These are phyloP conservation scores for Gandaritis pyraliata DNA, from an alignment of 2,888 invertebrate genomes.

Conservation along the genomic window DNA sequence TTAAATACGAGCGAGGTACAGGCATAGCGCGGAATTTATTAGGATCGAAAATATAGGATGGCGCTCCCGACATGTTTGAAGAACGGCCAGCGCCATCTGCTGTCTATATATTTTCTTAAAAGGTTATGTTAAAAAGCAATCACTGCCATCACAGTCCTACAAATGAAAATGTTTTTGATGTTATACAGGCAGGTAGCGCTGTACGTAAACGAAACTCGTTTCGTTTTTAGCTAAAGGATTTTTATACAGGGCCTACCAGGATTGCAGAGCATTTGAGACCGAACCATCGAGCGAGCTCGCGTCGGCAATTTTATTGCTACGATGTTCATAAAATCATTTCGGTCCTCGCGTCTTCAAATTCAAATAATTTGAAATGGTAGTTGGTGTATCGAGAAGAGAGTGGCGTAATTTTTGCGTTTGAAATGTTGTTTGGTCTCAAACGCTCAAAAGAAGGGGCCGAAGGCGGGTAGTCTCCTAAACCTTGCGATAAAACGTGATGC, in stretches of 20 bases:
- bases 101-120: conserved; percentile 33
- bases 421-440: conserved; percentile 39
- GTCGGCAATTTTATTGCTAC: neutral
- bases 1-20: conserved; percentile 16
- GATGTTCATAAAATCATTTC: conserved; percentile 11
- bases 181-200: conserved; percentile 66
- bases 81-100: conserved; percentile 81
- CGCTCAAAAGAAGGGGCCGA: conserved; percentile 34
- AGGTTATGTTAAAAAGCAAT: conserved; percentile 60
- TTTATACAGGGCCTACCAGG: conserved; percentile 52
- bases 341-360: conserved; percentile 3
- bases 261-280: conserved; percentile 64
- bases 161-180: conserved; percentile 32
- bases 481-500: conserved; percentile 76
- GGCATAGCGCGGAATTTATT: conserved; percentile 10
- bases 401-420: neutral
- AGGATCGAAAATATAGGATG: conserved; percentile 68
- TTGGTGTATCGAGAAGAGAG: conserved; percentile 1
- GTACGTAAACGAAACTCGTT: conserved; percentile 54
- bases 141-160: conserved; percentile 69
- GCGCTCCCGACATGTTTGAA: conserved; percentile 66
- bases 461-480: conserved; percentile 60
- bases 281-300: conserved; percentile 9
- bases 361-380: conserved; percentile 1
- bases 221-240: conserved; percentile 49